These are phyloP conservation scores for Parauchenoglanis ngamensis DNA, from an alignment of 2,797 vertebrate genomes.

Conservation along the genomic window DNA sequence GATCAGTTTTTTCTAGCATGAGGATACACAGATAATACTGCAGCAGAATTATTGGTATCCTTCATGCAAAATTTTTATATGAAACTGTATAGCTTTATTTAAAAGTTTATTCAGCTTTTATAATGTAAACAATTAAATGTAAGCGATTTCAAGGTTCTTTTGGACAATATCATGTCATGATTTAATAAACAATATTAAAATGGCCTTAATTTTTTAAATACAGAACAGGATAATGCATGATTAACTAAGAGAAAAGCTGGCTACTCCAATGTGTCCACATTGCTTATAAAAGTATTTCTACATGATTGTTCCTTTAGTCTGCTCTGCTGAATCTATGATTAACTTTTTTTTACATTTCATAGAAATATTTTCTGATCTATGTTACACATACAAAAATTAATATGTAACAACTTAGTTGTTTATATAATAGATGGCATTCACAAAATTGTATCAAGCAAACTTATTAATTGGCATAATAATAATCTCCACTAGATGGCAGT, in stretches of 20 bases:
- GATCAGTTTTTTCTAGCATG: neutral
- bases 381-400: neutral
- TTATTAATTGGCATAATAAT: neutral
- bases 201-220: neutral
- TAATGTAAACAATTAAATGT: neutral
- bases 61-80: neutral
- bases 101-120: neutral
- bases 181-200: neutral
- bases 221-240: neutral
- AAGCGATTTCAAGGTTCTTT: neutral
- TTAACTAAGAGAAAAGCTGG: neutral
- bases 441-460: neutral
- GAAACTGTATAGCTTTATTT: neutral
- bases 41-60: neutral
- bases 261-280: no score
- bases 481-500: conserved; percentile 55
- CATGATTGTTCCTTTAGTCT: neutral
- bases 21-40: neutral
- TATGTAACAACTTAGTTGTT: neutral
- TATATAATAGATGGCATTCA: neutral
- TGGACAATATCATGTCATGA: neutral
- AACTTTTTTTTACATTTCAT: neutral
- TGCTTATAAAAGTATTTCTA: neutral
- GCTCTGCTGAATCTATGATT: neutral
- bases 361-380: neutral